These are phyloP conservation scores for Zygaena filipendulae DNA, from an alignment of 2,888 invertebrate species.

Conservation along the genomic window DNA sequence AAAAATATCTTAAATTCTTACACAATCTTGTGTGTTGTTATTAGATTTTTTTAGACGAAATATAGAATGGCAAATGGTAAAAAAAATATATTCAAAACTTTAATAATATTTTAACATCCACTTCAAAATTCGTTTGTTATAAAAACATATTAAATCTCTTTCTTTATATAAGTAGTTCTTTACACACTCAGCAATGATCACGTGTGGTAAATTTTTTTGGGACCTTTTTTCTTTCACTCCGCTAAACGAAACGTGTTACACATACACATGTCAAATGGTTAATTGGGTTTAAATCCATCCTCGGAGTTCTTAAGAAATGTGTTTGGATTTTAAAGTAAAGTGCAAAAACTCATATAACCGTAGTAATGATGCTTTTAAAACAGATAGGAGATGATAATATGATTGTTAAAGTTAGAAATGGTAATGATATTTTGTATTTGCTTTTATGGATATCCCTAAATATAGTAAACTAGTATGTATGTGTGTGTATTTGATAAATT, in stretches of 20 bases:
- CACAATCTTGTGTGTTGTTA: no score
- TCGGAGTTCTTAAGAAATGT: slow-evolving; percentile 1
- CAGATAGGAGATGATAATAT: no score
- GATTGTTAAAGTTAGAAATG: not conserved
- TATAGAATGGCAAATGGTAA: no score
- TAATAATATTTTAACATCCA: slow-evolving; percentile 3
- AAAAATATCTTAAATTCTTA: no score
- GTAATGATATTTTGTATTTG: not conserved
- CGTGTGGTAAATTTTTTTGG: slow-evolving; percentile 4
- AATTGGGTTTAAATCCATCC: slow-evolving; percentile 35
- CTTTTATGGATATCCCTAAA: not conserved
- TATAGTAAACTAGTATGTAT: no score
- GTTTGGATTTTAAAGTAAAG: not conserved
- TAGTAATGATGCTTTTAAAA: slow-evolving; percentile 1
- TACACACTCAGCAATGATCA: slow-evolving; percentile 5
- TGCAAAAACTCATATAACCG: not conserved
- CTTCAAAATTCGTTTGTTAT: slow-evolving; percentile 11
- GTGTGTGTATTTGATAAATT: no score
- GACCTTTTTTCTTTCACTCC: slow-evolving; percentile 12
- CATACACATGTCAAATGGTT: slow-evolving; percentile 36
- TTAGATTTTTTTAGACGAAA: no score
- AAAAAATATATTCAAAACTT: slow-evolving; percentile 6
- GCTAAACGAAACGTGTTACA: no score
- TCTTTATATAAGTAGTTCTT: slow-evolving; percentile 5
- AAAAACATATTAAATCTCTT: slow-evolving; percentile 15